Conservation (phyloP, 2,113 vertebrate species). For the Scophthalmus maximus region DNA sequence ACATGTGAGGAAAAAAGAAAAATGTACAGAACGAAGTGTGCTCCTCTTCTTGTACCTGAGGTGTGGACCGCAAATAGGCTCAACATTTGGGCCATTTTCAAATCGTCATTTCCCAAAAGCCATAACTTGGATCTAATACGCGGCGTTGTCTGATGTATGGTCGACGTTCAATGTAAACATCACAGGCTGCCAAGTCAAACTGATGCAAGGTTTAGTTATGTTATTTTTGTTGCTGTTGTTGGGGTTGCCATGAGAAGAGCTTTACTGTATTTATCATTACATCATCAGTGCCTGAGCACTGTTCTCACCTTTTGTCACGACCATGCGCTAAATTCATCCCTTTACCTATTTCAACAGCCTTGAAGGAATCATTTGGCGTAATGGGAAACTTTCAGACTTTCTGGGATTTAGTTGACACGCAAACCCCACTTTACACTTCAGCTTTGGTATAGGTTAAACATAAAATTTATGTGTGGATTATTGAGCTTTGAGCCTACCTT, state of each 20-base stretch:
- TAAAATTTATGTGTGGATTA: no score
- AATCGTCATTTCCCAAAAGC: neutral
- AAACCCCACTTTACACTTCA: no score
- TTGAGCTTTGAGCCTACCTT: no score
- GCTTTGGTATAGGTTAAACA: no score
- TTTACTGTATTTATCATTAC: no score
- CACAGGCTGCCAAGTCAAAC: neutral
- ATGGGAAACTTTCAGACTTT: no score
- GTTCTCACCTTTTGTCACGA: neutral
- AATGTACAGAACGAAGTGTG: neutral
- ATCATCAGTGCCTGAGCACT: neutral
- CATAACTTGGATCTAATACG: neutral
- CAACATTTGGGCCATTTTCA: constrained; percentile 2
- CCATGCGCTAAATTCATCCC: neutral
- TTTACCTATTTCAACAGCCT: neutral
- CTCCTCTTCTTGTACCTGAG: neutral
- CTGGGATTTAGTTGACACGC: no score
- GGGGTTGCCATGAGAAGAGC: no score
- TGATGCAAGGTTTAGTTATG: no score
- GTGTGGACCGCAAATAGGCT: neutral
- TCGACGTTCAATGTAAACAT: neutral
- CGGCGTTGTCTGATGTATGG: neutral
- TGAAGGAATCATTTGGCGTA: no score
- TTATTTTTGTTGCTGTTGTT: no score
- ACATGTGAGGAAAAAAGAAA: constrained; percentile 1